A percentile compares a stretch with the other conserved stretches of the same genome.
These are phyloP conservation scores for Xylota sylvarum DNA, from an alignment of 2,888 invertebrate species.

Conservation along the genomic window DNA sequence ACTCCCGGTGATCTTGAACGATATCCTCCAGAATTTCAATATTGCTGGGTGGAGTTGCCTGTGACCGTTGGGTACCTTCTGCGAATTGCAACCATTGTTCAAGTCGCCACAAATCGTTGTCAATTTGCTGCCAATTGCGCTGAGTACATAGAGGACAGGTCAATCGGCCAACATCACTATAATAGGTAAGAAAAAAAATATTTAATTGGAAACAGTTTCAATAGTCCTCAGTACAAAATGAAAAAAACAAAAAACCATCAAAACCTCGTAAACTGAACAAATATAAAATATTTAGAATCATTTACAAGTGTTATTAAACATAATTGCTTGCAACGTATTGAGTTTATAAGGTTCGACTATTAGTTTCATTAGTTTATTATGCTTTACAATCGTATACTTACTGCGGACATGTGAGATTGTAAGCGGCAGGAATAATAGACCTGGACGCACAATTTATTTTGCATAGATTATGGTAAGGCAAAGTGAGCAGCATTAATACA, in stretches of 20 bases:
- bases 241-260: not conserved
- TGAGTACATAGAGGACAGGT: constrained; percentile 95
- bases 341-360: constrained; percentile 27
- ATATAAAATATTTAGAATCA: not conserved
- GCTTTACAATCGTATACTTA: constrained; percentile 85
- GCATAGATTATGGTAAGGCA: constrained; percentile 51
- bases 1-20: constrained; percentile 94
- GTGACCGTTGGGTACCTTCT: constrained; percentile 91
- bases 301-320: constrained; percentile 17
- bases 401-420: constrained; percentile 89
- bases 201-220: not conserved
- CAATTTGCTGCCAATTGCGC: constrained; percentile 95
- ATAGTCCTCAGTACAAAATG: not conserved
- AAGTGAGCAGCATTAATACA: constrained; percentile 70
- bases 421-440: constrained; percentile 87
- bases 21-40: constrained; percentile 94
- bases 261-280: constrained; percentile 23
- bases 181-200: constrained; percentile 12
- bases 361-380: constrained; percentile 31
- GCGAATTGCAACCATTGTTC: constrained; percentile 96
- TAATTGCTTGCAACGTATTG: not conserved
- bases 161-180: constrained; percentile 90
- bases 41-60: constrained; percentile 89
- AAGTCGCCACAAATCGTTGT: constrained; percentile 95
- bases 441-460: constrained; percentile 82